Conservation (phyloP, 2,797 vertebrate genomes). For the Danio kyathit region DNA sequence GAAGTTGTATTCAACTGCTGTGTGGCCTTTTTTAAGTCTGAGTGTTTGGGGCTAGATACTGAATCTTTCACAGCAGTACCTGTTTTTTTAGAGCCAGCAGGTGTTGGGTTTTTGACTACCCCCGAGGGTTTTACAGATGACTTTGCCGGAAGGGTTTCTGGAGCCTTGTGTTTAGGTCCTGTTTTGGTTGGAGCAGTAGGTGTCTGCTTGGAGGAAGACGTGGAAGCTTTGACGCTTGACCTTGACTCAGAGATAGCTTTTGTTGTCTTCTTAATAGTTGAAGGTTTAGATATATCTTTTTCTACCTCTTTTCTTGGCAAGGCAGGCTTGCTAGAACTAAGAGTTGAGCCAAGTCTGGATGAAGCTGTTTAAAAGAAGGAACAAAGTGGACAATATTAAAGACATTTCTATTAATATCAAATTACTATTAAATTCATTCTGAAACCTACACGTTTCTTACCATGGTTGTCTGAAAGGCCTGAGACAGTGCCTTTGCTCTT, state of each 20-base stretch:
- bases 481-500: conserved; percentile 79
- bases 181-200: conserved; percentile 73
- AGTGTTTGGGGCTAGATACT: conserved; percentile 56
- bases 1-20: conserved; percentile 38
- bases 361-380: conserved; percentile 70
- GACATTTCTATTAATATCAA: not conserved
- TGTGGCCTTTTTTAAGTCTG: conserved; percentile 60
- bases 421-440: not conserved
- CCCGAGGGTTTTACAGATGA: conserved; percentile 75
- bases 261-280: conserved; percentile 69
- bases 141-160: conserved; percentile 74
- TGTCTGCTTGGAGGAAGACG: conserved; percentile 76
- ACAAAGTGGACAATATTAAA: not conserved
- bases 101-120: conserved; percentile 74
- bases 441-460: conserved; percentile 73
- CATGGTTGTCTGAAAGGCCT: conserved; percentile 77
- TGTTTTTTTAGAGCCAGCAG: conserved; percentile 75
- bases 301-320: conserved; percentile 87
- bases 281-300: conserved; percentile 74
- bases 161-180: conserved; percentile 81
- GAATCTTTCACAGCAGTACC: conserved; percentile 68
- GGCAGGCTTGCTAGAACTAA: conserved; percentile 79
- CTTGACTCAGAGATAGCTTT: conserved; percentile 72
- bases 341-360: conserved; percentile 75
- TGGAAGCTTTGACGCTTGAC: conserved; percentile 75